Percentiles rank a stretch among this genome's conserved stretches.
These are phyloP conservation scores for Zele albiditarsus DNA, from an alignment of 2,888 invertebrate genomes.

Conservation along the genomic window DNA sequence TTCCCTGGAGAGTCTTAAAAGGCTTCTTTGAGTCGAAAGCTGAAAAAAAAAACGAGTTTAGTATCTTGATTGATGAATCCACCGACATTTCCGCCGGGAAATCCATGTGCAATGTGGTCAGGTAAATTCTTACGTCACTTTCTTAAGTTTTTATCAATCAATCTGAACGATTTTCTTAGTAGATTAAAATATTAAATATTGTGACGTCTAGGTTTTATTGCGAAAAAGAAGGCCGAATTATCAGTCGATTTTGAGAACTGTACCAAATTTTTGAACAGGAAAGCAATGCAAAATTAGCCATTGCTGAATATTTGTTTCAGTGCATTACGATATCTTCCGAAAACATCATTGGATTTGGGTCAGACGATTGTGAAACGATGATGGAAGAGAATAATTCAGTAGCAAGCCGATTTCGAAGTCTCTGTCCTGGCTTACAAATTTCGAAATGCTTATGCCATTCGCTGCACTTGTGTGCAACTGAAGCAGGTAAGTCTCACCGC, in stretches of 20 bases:
- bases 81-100: constrained; percentile 54
- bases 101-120: constrained; percentile 50
- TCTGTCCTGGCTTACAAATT: constrained; percentile 43
- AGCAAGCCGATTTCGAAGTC: constrained; percentile 48
- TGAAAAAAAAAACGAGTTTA: constrained; percentile 54
- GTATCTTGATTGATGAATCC: constrained; percentile 56
- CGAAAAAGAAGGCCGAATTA: constrained; percentile 39
- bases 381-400: constrained; percentile 61
- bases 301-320: constrained; percentile 45
- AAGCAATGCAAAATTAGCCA: constrained; percentile 39
- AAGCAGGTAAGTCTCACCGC: constrained; percentile 61
- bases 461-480: constrained; percentile 59
- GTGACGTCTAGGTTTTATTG: constrained; percentile 49
- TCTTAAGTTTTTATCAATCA: not conserved
- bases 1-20: constrained; percentile 56
- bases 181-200: constrained; percentile 13
- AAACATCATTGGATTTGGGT: constrained; percentile 60
- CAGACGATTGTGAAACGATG: constrained; percentile 54
- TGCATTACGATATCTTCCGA: constrained; percentile 44
- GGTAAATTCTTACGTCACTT: constrained; percentile 40
- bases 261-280: constrained; percentile 49
- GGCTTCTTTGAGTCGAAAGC: constrained; percentile 49
- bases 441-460: constrained; percentile 63
- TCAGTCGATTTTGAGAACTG: constrained; percentile 52
- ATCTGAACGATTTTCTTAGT: not conserved